Evolutionary conservation across 2,888 invertebrate species (phyloP).

Genomic region (Julus scandinavius): DNA sequence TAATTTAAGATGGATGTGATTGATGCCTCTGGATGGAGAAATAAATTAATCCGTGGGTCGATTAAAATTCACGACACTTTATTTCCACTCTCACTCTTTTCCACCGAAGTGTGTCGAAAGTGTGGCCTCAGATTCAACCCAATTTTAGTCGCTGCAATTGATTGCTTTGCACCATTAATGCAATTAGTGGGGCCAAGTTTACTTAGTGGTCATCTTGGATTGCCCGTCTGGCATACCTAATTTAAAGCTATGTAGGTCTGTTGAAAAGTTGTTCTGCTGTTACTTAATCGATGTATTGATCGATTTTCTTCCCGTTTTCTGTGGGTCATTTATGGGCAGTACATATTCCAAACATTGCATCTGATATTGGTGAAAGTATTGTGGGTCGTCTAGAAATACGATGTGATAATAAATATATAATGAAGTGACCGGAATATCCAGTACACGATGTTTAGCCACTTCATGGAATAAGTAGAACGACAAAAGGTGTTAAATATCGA

Average conservation of each 20-base stretch:
- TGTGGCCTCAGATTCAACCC: background rate
- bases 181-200: conserved; percentile 18
- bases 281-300: background rate
- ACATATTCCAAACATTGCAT: too few species aligned
- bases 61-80: background rate
- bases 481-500: too few species aligned
- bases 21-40: background rate
- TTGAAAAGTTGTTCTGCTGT: background rate
- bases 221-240: background rate
- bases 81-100: background rate
- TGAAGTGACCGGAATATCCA: too few species aligned
- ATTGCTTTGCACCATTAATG: background rate
- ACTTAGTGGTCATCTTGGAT: background rate
- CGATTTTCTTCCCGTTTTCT: background rate
- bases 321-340: too few species aligned
- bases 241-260: background rate
- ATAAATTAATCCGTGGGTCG: background rate
- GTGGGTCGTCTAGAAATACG: too few species aligned
- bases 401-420: too few species aligned
- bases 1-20: background rate
- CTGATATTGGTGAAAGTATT: too few species aligned
- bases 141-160: background rate
- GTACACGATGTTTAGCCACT: too few species aligned
- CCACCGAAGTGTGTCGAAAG: background rate
- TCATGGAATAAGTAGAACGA: too few species aligned